A percentile compares a stretch with the other conserved stretches of the same genome.
Conservation (phyloP, 2,113 vertebrate species). For the Anoplopoma fimbria region DNA sequence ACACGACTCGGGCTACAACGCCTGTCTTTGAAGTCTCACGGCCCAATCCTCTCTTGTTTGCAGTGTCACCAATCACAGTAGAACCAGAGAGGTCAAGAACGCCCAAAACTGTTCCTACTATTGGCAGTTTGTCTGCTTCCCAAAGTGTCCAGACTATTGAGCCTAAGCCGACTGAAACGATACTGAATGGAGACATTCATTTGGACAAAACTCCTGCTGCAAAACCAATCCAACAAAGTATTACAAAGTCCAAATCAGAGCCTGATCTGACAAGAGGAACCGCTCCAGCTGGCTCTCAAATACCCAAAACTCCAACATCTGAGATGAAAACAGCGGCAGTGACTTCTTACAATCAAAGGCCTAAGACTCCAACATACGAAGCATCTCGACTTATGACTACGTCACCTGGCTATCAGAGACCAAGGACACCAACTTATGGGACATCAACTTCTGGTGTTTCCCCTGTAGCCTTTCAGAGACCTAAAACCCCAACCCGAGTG, state of each 20-base stretch:
- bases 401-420: slow-evolving; percentile 70
- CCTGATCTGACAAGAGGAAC: slow-evolving; percentile 46
- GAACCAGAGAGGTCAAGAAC: slow-evolving; percentile 74
- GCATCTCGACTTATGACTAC: slow-evolving; percentile 59
- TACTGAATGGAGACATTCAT: slow-evolving; percentile 66
- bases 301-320: slow-evolving; percentile 30
- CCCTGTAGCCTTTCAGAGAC: slow-evolving; percentile 70
- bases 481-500: slow-evolving; percentile 74
- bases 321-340: slow-evolving; percentile 28
- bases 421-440: slow-evolving; percentile 72
- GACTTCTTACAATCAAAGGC: slow-evolving; percentile 51
- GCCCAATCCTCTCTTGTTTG: slow-evolving; percentile 83
- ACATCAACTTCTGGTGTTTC: slow-evolving; percentile 38
- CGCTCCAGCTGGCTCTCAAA: slow-evolving; percentile 30
- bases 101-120: slow-evolving; percentile 50
- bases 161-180: slow-evolving; percentile 21
- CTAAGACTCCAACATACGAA: slow-evolving; percentile 74
- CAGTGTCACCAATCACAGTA: slow-evolving; percentile 77
- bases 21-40: slow-evolving; percentile 82
- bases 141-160: slow-evolving; percentile 36
- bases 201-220: slow-evolving; percentile 39
- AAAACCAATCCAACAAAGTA: slow-evolving; percentile 42
- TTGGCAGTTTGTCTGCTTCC: slow-evolving; percentile 5
- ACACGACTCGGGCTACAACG: slow-evolving; percentile 61
- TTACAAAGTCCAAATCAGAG: slow-evolving; percentile 63